These are phyloP conservation scores for Nycticryphes semicollaris DNA, from an alignment of 2,113 vertebrate genomes.

Conservation along the genomic window DNA sequence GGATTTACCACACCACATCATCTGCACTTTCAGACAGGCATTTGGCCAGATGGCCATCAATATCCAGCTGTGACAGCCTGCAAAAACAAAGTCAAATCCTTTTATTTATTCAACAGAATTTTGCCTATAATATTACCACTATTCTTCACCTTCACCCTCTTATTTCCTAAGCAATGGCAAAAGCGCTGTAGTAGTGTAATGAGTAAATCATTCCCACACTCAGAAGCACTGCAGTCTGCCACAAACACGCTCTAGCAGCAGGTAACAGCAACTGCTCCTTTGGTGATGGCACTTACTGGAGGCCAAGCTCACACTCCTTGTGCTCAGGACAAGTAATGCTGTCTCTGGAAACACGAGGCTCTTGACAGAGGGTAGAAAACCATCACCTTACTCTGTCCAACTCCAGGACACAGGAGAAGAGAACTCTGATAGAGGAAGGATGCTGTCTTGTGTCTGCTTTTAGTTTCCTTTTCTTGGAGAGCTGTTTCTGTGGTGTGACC, in stretches of 20 bases:
- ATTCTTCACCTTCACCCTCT: background rate
- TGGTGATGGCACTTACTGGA: background rate
- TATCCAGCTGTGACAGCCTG: conserved; percentile 85
- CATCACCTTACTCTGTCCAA: background rate
- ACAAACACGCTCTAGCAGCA: background rate
- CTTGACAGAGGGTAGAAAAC: background rate
- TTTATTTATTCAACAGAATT: background rate
- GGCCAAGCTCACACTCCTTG: accelerated
- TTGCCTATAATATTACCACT: too few relatives aligned
- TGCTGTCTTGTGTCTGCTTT: background rate
- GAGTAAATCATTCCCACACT: background rate
- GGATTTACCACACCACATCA: conserved; percentile 83
- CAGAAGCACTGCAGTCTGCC: too few relatives aligned
- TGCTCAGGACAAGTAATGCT: background rate
- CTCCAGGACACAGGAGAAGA: background rate
- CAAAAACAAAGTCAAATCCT: background rate
- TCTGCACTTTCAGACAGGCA: conserved; percentile 86
- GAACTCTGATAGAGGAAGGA: background rate
- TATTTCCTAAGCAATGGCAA: background rate
- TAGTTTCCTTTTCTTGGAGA: background rate
- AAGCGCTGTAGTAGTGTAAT: background rate
- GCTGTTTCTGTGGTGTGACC: background rate
- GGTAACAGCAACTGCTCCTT: background rate
- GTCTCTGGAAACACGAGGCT: background rate
- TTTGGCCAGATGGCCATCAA: conserved; percentile 87